Base-by-base conservation (phyloP, 2,797 vertebrate species). In the Trachops cirrhosus region DNA sequence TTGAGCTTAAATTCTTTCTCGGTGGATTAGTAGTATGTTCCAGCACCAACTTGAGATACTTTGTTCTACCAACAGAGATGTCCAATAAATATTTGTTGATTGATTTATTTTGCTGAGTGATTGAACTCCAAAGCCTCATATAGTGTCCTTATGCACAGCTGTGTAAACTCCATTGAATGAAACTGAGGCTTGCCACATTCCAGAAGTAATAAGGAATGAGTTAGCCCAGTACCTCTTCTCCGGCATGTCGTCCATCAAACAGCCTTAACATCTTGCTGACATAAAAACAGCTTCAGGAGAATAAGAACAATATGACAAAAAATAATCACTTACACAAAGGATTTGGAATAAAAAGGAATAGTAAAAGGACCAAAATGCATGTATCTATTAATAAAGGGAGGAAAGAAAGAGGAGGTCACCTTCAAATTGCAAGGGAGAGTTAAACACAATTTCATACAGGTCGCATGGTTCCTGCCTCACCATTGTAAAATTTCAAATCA, bases 41-140 rank as follows among this genome's bases (percentile, higher is more conserved):
- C 39, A 96, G 41, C 4, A 79, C 39, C 50, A 84, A 54, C 18
- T 86, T 32, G 39, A 54, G 44, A 34, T 57, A 59, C 11, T 9
- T 83, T 91, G 3, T 70, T 93, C 62, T 94, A 74, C 41, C 57
- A 91, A 87, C 32, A 68, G 26, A 93, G 68, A 57, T 86, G 71
- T 70, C 48, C 16, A 79, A 80, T 79, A 93, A 89, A 59, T 82
- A 95, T 88, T 89, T 78, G 70, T 82, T 52, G 52, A 70, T 84
- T 95, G 94, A 85, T 90, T 96, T 37, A 88, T 96, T 95, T 95
- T 94, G 37, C 80, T 70, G 57, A 82, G 14, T 64, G 48, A 94
- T 62, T 96, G 84, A 73, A 80, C 62, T 92, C 75, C 3, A 52
- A 93, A 41, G 41, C 67, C 73, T 92, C 74, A 52, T 82, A 46